Percentiles rank a stretch among this genome's conserved stretches.
These are phyloP conservation scores for Leptinotarsa lineolata DNA, from an alignment of 1,140 invertebrate species.

Conservation along the genomic window DNA sequence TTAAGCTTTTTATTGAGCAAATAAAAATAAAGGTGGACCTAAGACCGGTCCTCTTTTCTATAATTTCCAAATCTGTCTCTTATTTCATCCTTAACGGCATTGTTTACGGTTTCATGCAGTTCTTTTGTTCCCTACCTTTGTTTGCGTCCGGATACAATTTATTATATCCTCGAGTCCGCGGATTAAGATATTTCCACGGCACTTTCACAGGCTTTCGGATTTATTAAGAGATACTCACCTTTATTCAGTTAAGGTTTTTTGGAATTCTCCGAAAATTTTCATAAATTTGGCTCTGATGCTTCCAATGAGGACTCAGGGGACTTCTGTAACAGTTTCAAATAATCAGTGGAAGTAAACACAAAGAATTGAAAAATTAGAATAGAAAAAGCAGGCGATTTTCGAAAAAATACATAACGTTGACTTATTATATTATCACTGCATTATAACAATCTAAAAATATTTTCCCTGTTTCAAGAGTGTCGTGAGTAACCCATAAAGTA, in stretches of 20 bases:
- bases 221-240: neutral
- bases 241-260: neutral
- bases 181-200: conserved; percentile 5
- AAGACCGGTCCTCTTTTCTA: conserved; percentile 25
- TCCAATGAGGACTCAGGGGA: too few relatives aligned
- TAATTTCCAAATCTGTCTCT: conserved; percentile 28
- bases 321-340: too few relatives aligned
- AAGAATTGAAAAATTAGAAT: too few relatives aligned
- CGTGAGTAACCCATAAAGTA: too few relatives aligned
- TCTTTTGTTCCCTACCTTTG: neutral
- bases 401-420: too few relatives aligned
- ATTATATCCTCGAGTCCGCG: neutral
- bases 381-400: too few relatives aligned
- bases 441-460: too few relatives aligned
- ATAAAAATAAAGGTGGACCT: conserved; percentile 25
- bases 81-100: conserved; percentile 31
- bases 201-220: neutral
- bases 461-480: too few relatives aligned
- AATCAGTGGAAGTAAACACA: too few relatives aligned
- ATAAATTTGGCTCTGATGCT: too few relatives aligned
- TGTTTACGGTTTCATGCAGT: conserved; percentile 22
- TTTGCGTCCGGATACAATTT: neutral
- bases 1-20: conserved; percentile 23
- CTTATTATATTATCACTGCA: too few relatives aligned
- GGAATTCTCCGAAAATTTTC: too few relatives aligned